Evolutionary conservation across 2,113 vertebrate species (phyloP).

Genomic region (Dasyurus viverrinus): DNA sequence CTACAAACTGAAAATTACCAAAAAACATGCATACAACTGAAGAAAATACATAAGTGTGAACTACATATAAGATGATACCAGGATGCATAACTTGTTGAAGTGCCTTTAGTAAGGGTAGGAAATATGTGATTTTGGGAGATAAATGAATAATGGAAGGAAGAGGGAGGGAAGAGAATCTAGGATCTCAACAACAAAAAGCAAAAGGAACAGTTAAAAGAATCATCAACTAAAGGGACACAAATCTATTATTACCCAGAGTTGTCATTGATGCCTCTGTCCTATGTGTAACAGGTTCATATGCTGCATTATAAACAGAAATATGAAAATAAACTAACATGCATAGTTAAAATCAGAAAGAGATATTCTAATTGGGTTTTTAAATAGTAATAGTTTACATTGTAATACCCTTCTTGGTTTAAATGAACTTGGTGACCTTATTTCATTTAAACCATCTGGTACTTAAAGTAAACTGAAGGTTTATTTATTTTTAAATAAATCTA

Average conservation of each 20-base stretch:
- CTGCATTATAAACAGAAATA: slow-evolving; percentile 46
- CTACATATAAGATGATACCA: neutral
- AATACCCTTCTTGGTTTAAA: neutral
- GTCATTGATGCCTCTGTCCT: neutral
- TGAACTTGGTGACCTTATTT: neutral
- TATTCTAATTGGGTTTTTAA: neutral
- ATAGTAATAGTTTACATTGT: neutral
- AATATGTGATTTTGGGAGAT: neutral
- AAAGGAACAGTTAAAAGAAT: neutral
- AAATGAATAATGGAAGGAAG: slow-evolving; percentile 27
- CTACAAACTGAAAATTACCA: neutral
- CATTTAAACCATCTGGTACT: neutral
- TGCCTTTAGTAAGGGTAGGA: neutral
- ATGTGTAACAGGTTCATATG: slow-evolving; percentile 25
- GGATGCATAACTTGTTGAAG: neutral
- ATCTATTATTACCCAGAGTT: slow-evolving; percentile 41
- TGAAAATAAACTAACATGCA: slow-evolving; percentile 29
- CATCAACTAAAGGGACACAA: neutral
- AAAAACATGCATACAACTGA: neutral
- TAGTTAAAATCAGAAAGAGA: slow-evolving; percentile 15
- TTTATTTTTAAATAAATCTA: neutral
- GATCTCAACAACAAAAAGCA: neutral
- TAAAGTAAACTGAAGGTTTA: neutral
- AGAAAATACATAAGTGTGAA: neutral
- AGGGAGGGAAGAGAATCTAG: neutral